A percentile compares a stretch with the other conserved stretches of the same genome.
phyloP scores from a whole-genome alignment of 1,140 invertebrate species.

The Trachymyrmex septentrionalis region DNA sequence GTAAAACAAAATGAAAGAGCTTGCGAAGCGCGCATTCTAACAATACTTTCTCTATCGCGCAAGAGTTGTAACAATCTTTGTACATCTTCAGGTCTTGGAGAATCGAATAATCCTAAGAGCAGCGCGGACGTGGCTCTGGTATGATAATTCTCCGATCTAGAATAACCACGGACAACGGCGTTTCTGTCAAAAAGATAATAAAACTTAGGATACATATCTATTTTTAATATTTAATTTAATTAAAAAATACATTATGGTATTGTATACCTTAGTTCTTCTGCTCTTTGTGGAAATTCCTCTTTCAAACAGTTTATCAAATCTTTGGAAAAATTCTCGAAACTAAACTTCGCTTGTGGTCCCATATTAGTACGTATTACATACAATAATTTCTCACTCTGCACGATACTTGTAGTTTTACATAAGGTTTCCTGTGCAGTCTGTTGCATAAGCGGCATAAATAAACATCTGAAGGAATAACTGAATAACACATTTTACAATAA shows the following conservation, averaged over 20 bases:
- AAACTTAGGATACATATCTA: not conserved
- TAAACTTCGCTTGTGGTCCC: slow-evolving; percentile 66
- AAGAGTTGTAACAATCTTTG: slow-evolving; percentile 88
- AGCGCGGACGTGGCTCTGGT: slow-evolving; percentile 81
- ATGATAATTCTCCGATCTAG: slow-evolving; percentile 79
- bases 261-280: slow-evolving; percentile 80
- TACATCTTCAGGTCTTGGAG: slow-evolving; percentile 80
- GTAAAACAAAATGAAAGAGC: slow-evolving; percentile 86
- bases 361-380: slow-evolving; percentile 74
- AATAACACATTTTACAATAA: slow-evolving; percentile 8
- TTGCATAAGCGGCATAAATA: slow-evolving; percentile 39
- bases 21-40: slow-evolving; percentile 88
- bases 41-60: slow-evolving; percentile 87
- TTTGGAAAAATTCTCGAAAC: slow-evolving; percentile 77
- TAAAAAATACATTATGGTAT: slow-evolving; percentile 8
- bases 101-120: slow-evolving; percentile 81
- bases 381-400: slow-evolving; percentile 74
- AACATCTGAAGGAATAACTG: not conserved
- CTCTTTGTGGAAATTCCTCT: slow-evolving; percentile 78
- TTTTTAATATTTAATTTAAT: slow-evolving; percentile 13
- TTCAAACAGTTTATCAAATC: slow-evolving; percentile 80
- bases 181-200: slow-evolving; percentile 74
- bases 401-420: slow-evolving; percentile 72
- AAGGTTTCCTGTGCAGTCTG: slow-evolving; percentile 79
- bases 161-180: slow-evolving; percentile 81